phyloP scores from a whole-genome alignment of 1,140 invertebrate genomes.

The Latrodectus geometricus region DNA sequence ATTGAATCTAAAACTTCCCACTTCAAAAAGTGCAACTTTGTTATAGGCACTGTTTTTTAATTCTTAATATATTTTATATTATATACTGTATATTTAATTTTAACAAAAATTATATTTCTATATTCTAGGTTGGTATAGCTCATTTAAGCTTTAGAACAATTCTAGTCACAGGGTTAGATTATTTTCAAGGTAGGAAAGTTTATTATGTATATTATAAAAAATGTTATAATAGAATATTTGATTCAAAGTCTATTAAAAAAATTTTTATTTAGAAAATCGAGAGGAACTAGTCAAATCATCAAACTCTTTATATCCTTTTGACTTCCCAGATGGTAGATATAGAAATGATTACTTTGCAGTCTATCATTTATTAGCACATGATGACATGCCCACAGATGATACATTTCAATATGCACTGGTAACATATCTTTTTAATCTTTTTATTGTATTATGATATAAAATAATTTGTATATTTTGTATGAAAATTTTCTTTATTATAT shows the following conservation, averaged over 20 bases:
- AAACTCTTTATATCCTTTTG: conserved; percentile 54
- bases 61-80: too few species aligned
- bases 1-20: too few species aligned
- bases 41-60: too few species aligned
- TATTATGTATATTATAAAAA: background rate
- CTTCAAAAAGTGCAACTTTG: too few species aligned
- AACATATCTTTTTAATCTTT: conserved; percentile 60
- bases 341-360: conserved; percentile 70
- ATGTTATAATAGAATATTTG: background rate
- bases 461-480: too few species aligned
- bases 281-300: conserved; percentile 50
- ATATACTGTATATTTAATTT: too few species aligned
- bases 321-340: conserved; percentile 52
- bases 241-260: background rate
- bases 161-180: conserved; percentile 69
- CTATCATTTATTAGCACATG: conserved; percentile 75
- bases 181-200: conserved; percentile 38
- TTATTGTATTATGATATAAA: too few species aligned
- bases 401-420: conserved; percentile 78
- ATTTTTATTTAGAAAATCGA: conserved; percentile 39
- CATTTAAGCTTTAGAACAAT: conserved; percentile 80
- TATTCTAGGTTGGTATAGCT: conserved; percentile 76
- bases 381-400: conserved; percentile 74
- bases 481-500: too few species aligned
- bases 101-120: background rate